These are phyloP conservation scores for Pseudanteris insignis DNA, from an alignment of 2,888 invertebrate species.

Conservation along the genomic window DNA sequence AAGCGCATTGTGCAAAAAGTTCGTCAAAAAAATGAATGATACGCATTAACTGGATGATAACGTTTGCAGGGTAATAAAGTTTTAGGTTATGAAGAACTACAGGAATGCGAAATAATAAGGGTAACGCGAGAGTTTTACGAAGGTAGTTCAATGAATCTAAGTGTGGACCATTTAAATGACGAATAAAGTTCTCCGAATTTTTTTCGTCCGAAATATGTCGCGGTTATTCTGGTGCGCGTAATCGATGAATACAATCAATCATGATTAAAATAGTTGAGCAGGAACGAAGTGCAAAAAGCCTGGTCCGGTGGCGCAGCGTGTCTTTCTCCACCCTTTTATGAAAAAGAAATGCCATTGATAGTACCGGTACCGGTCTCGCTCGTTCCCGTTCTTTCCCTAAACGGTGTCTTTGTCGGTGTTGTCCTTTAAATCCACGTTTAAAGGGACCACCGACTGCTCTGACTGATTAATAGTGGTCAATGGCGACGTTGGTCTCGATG, in stretches of 20 bases:
- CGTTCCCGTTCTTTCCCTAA: slow-evolving; percentile 41
- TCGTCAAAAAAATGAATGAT: no score
- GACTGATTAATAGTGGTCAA: slow-evolving; percentile 60
- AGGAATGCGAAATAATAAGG: no score
- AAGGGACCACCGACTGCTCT: slow-evolving; percentile 60
- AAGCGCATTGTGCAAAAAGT: no score
- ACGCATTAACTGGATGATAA: no score
- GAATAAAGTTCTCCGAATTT: no score
- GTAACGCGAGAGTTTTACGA: no score
- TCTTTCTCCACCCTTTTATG: slow-evolving; percentile 42
- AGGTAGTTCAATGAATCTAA: no score
- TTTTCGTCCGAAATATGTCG: slow-evolving; percentile 21
- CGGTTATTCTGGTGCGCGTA: slow-evolving; percentile 5
- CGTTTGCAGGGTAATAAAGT: no score
- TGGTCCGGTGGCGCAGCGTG: slow-evolving; percentile 25
- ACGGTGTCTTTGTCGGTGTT: slow-evolving; percentile 57
- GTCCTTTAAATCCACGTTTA: slow-evolving; percentile 59
- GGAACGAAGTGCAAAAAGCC: slow-evolving; percentile 12
- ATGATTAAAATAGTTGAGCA: slow-evolving; percentile 33
- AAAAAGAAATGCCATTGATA: slow-evolving; percentile 47
- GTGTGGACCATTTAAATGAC: no score
- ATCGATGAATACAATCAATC: slow-evolving; percentile 39
- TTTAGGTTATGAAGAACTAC: no score
- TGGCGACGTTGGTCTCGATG: slow-evolving; percentile 53
- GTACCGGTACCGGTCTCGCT: slow-evolving; percentile 24